Conservation (phyloP, 2,888 invertebrate species). For the Euclidia mi region DNA sequence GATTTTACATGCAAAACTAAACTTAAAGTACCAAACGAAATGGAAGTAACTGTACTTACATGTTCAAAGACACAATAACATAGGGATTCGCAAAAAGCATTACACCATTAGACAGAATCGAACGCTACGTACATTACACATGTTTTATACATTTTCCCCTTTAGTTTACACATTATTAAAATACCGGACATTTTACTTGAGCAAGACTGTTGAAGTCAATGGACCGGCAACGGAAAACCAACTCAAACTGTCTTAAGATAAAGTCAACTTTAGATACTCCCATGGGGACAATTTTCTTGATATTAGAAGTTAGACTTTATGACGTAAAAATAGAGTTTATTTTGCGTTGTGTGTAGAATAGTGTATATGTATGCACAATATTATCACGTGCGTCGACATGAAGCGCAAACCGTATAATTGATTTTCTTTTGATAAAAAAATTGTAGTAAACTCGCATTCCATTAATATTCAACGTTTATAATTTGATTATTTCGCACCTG, state of each 20-base stretch:
- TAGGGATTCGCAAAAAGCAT: slow-evolving; percentile 33
- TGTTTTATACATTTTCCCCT: slow-evolving; percentile 55
- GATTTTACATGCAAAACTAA: slow-evolving; percentile 2
- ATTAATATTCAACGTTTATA: slow-evolving; percentile 46
- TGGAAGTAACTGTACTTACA: not conserved
- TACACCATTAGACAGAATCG: slow-evolving; percentile 37
- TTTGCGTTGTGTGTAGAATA: slow-evolving; percentile 14
- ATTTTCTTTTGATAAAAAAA: slow-evolving; percentile 60
- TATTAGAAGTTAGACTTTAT: slow-evolving; percentile 30
- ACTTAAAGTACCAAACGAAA: slow-evolving; percentile 4
- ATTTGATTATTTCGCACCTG: slow-evolving; percentile 50
- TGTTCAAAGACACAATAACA: slow-evolving; percentile 4
- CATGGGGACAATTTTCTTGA: not conserved
- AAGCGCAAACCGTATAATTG: slow-evolving; percentile 53
- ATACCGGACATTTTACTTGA: slow-evolving; percentile 55
- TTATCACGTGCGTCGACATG: slow-evolving; percentile 53
- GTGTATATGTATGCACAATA: slow-evolving; percentile 31
- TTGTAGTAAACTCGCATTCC: slow-evolving; percentile 43
- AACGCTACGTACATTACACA: slow-evolving; percentile 40
- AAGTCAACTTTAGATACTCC: slow-evolving; percentile 20
- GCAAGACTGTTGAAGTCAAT: slow-evolving; percentile 19
- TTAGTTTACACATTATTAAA: slow-evolving; percentile 63
- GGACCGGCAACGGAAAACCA: slow-evolving; percentile 7
- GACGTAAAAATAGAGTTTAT: slow-evolving; percentile 9
- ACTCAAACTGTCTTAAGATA: not conserved